phyloP scores from a whole-genome alignment of 2,888 invertebrate species.

The Drosophila multiciliata region DNA sequence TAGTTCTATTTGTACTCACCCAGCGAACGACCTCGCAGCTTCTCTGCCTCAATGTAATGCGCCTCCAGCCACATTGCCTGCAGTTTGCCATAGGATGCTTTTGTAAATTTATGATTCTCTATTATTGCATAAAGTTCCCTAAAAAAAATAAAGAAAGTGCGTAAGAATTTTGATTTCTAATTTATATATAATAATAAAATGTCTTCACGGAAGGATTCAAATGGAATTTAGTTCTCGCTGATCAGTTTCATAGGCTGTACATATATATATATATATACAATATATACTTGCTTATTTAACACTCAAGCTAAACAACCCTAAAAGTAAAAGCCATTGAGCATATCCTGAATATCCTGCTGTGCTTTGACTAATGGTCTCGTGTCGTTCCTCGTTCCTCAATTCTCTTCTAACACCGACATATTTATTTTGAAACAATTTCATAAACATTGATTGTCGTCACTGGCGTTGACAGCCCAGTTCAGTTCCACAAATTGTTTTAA shows the following conservation, averaged over 20 bases:
- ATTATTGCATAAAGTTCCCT: slow-evolving; percentile 94
- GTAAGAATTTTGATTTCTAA: neutral
- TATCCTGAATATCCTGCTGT: slow-evolving; percentile 45
- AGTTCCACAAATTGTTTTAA: slow-evolving; percentile 76
- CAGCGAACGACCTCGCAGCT: slow-evolving; percentile 93
- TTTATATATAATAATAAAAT: neutral
- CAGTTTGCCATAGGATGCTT: slow-evolving; percentile 94
- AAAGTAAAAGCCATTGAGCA: neutral
- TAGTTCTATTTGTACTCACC: slow-evolving; percentile 83
- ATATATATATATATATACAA: neutral
- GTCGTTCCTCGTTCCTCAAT: slow-evolving; percentile 10
- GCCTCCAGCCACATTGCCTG: slow-evolving; percentile 97
- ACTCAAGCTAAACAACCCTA: slow-evolving; percentile 36
- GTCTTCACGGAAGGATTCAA: neutral
- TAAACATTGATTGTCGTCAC: slow-evolving; percentile 62
- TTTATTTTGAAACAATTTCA: slow-evolving; percentile 77
- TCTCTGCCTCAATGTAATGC: slow-evolving; percentile 97
- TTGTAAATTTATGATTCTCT: slow-evolving; percentile 95
- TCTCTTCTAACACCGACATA: slow-evolving; percentile 32
- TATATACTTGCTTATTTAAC: neutral
- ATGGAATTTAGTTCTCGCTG: neutral
- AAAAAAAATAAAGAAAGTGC: slow-evolving; percentile 10
- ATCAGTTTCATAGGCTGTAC: neutral
- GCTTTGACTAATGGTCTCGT: slow-evolving; percentile 37
- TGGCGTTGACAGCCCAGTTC: slow-evolving; percentile 68